These are phyloP conservation scores for Morone saxatilis DNA, from an alignment of 2,113 vertebrate genomes.

Conservation along the genomic window DNA sequence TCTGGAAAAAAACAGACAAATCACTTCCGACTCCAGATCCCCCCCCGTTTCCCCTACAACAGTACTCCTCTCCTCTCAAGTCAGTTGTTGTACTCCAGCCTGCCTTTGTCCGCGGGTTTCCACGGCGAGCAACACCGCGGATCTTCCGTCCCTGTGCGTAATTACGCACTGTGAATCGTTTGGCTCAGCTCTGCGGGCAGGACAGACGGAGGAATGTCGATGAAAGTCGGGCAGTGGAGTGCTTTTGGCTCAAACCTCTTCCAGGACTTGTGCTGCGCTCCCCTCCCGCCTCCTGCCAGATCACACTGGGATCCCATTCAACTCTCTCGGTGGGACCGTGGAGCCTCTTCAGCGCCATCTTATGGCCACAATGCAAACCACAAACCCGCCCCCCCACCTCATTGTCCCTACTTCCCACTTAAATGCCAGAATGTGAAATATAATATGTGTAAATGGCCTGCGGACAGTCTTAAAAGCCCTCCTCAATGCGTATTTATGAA, in stretches of 20 bases:
- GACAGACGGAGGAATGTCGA: conserved; percentile 45
- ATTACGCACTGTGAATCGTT: conserved; percentile 62
- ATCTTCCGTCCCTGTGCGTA: conserved; percentile 56
- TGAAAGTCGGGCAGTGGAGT: conserved; percentile 30
- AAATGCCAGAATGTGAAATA: conserved; percentile 48
- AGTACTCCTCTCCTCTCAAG: conserved; percentile 60
- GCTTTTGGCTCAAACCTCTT: conserved; percentile 43
- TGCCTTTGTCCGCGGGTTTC: conserved; percentile 73
- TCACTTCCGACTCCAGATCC: conserved; percentile 74
- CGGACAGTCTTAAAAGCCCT: background rate
- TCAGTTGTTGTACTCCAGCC: conserved; percentile 67
- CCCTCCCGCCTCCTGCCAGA: conserved; percentile 52
- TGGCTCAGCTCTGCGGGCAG: conserved; percentile 11
- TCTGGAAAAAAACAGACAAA: conserved; percentile 40
- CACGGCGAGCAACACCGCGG: conserved; percentile 35
- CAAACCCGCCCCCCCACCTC: background rate
- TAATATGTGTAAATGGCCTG: conserved; percentile 40
- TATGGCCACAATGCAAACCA: conserved; percentile 37
- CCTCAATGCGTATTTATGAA: conserved; percentile 12
- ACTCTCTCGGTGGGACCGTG: conserved; percentile 31
- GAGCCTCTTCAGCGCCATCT: conserved; percentile 64
- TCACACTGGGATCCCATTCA: conserved; percentile 68
- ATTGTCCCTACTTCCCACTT: background rate
- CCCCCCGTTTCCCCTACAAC: conserved; percentile 48
- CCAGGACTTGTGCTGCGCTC: conserved; percentile 57